phyloP scores from a whole-genome alignment of 2,888 invertebrate genomes.

The Acanthacorydalis orientalis region DNA sequence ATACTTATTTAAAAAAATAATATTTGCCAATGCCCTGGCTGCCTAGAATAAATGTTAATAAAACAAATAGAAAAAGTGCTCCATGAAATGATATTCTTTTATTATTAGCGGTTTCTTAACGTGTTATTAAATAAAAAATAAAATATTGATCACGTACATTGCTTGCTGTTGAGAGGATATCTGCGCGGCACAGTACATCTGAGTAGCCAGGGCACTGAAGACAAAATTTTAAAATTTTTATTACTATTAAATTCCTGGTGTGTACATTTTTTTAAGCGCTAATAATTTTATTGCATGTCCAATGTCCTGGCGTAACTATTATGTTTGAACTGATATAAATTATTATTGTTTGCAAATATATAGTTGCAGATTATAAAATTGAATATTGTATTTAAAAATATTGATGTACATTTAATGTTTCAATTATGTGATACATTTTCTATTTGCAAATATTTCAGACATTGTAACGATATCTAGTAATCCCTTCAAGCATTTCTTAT shows the following conservation, averaged over 20 bases:
- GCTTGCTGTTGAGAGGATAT: constrained; percentile 84
- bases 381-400: too few relatives aligned
- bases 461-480: too few relatives aligned
- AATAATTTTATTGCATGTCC: constrained; percentile 9
- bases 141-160: constrained; percentile 53
- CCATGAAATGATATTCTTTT: constrained; percentile 1
- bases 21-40: constrained; percentile 86
- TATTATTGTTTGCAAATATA: not conserved
- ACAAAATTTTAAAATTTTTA: constrained; percentile 28
- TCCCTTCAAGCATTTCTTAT: too few relatives aligned
- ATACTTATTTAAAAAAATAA: not conserved
- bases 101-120: not conserved
- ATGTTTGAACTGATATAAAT: not conserved
- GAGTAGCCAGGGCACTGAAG: constrained; percentile 92
- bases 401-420: too few relatives aligned
- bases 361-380: not conserved
- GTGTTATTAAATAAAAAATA: constrained; percentile 4
- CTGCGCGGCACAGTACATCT: constrained; percentile 87
- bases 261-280: not conserved
- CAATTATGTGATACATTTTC: too few relatives aligned
- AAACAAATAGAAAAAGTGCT: constrained; percentile 3
- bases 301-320: constrained; percentile 13
- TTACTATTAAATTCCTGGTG: not conserved
- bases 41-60: constrained; percentile 8
- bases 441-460: too few relatives aligned